phyloP scores from a whole-genome alignment of 2,888 invertebrate genomes.

The Scaeva pyrastri region DNA sequence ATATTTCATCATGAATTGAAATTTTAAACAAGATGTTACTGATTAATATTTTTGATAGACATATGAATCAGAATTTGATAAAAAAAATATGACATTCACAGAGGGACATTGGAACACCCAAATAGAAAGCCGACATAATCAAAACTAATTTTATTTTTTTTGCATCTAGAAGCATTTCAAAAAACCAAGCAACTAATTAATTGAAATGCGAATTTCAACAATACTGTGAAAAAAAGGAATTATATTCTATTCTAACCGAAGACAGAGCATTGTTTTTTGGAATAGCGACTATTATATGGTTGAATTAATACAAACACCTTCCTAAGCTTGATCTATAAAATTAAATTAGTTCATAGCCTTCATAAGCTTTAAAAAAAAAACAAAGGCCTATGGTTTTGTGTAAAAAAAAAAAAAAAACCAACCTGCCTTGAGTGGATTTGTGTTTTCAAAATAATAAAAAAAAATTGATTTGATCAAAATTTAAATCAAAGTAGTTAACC shows the following conservation, averaged over 20 bases:
- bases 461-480: conserved; percentile 20
- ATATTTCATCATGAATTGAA: background rate
- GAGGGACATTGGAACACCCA: background rate
- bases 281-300: conserved; percentile 1
- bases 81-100: conserved; percentile 1
- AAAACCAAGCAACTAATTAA: background rate
- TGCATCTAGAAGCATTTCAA: background rate
- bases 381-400: conserved; percentile 25
- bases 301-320: conserved; percentile 14
- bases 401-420: background rate
- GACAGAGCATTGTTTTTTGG: background rate
- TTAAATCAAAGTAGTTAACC: conserved; percentile 17
- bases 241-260: background rate
- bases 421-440: conserved; percentile 21
- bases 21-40: background rate
- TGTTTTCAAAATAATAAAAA: background rate
- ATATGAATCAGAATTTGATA: too few species aligned
- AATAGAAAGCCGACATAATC: background rate
- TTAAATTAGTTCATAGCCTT: conserved; percentile 36
- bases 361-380: background rate
- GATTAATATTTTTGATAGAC: background rate
- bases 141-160: too few species aligned
- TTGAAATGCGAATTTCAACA: conserved; percentile 17
- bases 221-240: conserved; percentile 23
- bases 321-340: conserved; percentile 28